These are phyloP conservation scores for Antheraea pernyi DNA, from an alignment of 1,140 invertebrate species.

Conservation along the genomic window DNA sequence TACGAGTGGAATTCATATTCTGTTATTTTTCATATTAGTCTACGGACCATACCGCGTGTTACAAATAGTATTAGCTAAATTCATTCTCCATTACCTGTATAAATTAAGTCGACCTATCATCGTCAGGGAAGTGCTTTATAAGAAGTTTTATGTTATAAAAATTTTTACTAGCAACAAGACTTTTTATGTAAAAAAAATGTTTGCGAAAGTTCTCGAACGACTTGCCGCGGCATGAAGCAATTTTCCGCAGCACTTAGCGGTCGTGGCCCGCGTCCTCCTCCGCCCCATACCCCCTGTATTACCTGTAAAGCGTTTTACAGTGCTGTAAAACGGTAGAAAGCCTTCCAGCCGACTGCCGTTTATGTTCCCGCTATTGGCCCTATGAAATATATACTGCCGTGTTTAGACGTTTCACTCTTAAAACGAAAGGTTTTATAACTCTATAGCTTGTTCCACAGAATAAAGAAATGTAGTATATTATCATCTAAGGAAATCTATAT, in stretches of 20 bases:
- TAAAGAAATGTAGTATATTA: neutral
- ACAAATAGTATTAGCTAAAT: too few species aligned
- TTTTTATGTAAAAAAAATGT: too few species aligned
- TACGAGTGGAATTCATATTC: too few species aligned
- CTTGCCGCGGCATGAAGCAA: slow-evolving; percentile 2
- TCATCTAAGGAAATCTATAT: too few species aligned
- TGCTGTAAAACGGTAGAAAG: slow-evolving; percentile 7
- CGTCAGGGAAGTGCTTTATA: too few species aligned
- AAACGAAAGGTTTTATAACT: neutral
- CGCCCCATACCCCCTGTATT: neutral
- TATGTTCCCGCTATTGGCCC: neutral
- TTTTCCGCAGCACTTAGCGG: slow-evolving; percentile 9
- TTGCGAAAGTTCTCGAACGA: neutral
- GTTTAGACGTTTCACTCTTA: neutral
- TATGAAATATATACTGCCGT: neutral
- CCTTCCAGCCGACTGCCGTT: slow-evolving; percentile 2
- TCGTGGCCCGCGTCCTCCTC: too few species aligned
- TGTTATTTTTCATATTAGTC: too few species aligned
- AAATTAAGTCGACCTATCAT: too few species aligned
- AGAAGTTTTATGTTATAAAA: too few species aligned
- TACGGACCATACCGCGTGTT: too few species aligned
- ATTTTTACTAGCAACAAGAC: neutral
- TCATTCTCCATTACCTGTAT: too few species aligned
- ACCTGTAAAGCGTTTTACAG: slow-evolving; percentile 16
- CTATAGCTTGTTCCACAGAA: neutral